Percentiles rank a stretch among this genome's conserved stretches.
These are phyloP conservation scores for Perccottus glenii DNA, from an alignment of 2,113 vertebrate species.

Conservation along the genomic window DNA sequence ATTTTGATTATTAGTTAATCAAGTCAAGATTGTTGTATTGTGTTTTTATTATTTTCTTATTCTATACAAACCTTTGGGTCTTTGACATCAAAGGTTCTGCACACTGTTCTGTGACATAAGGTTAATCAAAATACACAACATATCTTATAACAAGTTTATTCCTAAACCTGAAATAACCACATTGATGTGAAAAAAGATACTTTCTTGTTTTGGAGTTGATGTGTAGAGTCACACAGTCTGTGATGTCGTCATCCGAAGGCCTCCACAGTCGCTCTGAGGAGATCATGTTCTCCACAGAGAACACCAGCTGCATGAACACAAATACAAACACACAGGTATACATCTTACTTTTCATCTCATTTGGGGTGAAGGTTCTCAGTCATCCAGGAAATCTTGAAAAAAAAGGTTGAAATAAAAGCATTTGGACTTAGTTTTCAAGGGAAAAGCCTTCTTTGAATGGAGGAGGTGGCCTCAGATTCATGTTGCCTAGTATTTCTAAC, in stretches of 20 bases:
- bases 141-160: background rate
- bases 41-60: too few relatives aligned
- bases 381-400: too few relatives aligned
- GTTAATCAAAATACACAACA: constrained; percentile 78
- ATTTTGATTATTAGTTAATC: too few relatives aligned
- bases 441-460: too few relatives aligned
- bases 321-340: constrained; percentile 25
- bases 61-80: constrained; percentile 86
- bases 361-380: too few relatives aligned
- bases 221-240: constrained; percentile 86
- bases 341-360: background rate
- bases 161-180: background rate
- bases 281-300: constrained; percentile 86
- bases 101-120: constrained; percentile 81
- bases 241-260: constrained; percentile 82
- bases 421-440: too few relatives aligned
- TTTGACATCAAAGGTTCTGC: constrained; percentile 87
- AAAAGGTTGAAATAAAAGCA: too few relatives aligned
- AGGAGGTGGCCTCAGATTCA: too few relatives aligned
- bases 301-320: constrained; percentile 81
- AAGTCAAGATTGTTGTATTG: too few relatives aligned
- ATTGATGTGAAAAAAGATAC: constrained; percentile 84
- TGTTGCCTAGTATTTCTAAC: too few relatives aligned
- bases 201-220: constrained; percentile 90
- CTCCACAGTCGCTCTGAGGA: constrained; percentile 86